Evolutionary conservation across 1,140 invertebrate species (phyloP).

Genomic region (Scaptomyza pallida): DNA sequence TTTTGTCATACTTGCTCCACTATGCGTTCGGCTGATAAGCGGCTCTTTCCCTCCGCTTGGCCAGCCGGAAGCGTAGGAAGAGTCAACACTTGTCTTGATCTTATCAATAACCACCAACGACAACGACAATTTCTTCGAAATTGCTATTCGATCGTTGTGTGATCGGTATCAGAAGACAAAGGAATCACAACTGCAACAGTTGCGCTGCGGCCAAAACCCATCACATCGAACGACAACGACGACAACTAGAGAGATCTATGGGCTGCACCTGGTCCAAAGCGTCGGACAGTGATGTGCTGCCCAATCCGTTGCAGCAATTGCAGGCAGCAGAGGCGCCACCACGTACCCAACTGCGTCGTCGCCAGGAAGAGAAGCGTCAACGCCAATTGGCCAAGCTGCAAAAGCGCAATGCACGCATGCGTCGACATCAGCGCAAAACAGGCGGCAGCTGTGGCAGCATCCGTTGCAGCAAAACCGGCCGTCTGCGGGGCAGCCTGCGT

Average conservation of each 20-base stretch:
- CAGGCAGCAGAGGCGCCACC: slow-evolving; percentile 44
- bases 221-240: too few species aligned
- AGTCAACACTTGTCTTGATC: slow-evolving; percentile 31
- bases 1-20: slow-evolving; percentile 3
- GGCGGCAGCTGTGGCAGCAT: neutral
- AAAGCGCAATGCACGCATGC: slow-evolving; percentile 62
- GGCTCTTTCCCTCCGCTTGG: slow-evolving; percentile 5
- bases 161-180: slow-evolving; percentile 33
- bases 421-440: slow-evolving; percentile 16
- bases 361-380: slow-evolving; percentile 64
- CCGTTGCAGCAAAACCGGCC: slow-evolving; percentile 36
- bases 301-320: slow-evolving; percentile 60
- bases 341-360: slow-evolving; percentile 23
- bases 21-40: slow-evolving; percentile 23
- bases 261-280: slow-evolving; percentile 70
- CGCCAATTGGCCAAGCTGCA: slow-evolving; percentile 63
- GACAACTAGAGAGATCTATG: slow-evolving; percentile 43
- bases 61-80: slow-evolving; percentile 40
- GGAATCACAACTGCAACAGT: neutral
- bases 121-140: slow-evolving; percentile 20
- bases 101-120: slow-evolving; percentile 14
- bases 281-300: slow-evolving; percentile 11
- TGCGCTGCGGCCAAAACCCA: neutral
- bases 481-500: neutral
- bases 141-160: slow-evolving; percentile 13